A percentile compares a stretch with the other conserved stretches of the same genome.
These are phyloP conservation scores for Teinopalpus imperialis DNA, from an alignment of 2,888 invertebrate genomes.

Conservation along the genomic window DNA sequence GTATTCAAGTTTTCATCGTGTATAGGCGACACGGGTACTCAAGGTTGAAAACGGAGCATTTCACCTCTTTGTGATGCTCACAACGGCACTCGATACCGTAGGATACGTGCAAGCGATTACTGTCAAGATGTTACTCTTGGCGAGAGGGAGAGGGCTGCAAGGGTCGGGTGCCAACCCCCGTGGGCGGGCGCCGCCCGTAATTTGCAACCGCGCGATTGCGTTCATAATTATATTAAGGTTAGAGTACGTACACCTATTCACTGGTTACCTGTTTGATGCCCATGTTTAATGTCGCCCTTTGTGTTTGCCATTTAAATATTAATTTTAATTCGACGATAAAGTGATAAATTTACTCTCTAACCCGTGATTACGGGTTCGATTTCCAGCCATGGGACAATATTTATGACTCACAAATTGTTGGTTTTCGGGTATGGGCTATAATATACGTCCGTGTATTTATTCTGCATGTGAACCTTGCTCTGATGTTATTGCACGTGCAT, in stretches of 20 bases:
- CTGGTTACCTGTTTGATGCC: slow-evolving; percentile 7
- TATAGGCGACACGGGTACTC: not conserved
- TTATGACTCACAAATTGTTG: too few species aligned
- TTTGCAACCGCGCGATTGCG: slow-evolving; percentile 37
- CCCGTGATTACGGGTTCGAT: too few species aligned
- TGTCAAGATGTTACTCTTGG: slow-evolving; percentile 20
- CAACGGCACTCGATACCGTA: slow-evolving; percentile 17
- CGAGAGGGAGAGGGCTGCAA: slow-evolving; percentile 6
- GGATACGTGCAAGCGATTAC: slow-evolving; percentile 24
- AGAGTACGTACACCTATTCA: slow-evolving; percentile 39
- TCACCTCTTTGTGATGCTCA: slow-evolving; percentile 10
- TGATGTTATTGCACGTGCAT: too few species aligned
- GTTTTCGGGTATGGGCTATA: too few species aligned
- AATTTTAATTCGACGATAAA: too few species aligned
- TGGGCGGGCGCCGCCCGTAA: not conserved
- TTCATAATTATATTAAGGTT: slow-evolving; percentile 53
- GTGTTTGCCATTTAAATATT: not conserved
- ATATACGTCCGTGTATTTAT: too few species aligned
- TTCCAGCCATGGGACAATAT: too few species aligned
- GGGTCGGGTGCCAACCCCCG: too few species aligned
- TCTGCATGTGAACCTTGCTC: too few species aligned
- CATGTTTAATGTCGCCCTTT: not conserved
- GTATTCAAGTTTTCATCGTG: too few species aligned
- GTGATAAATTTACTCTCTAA: too few species aligned
- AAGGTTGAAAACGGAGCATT: not conserved